phyloP scores from a whole-genome alignment of 2,888 invertebrate genomes.

The Laspeyria flexula region DNA sequence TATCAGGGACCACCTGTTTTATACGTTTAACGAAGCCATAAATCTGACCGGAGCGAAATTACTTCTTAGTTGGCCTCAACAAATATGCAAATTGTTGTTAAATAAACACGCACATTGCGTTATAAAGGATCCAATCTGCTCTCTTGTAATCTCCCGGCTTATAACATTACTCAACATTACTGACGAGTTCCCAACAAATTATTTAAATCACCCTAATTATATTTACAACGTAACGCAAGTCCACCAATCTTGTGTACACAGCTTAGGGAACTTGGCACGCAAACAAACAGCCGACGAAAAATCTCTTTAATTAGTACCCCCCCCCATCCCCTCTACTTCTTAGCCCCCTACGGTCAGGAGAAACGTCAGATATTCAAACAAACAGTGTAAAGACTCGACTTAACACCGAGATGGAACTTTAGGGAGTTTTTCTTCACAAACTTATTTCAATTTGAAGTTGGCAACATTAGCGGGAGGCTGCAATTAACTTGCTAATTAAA shows the following conservation, averaged over 20 bases:
- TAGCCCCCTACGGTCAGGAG: slow-evolving; percentile 13
- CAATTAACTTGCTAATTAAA: slow-evolving; percentile 47
- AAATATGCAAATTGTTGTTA: slow-evolving; percentile 1
- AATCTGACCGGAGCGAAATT: slow-evolving; percentile 4
- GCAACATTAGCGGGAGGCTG: slow-evolving; percentile 36
- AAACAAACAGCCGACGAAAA: slow-evolving; percentile 38
- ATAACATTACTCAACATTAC: slow-evolving; percentile 20
- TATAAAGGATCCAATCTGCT: slow-evolving; percentile 2
- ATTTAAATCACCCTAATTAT: slow-evolving; percentile 33
- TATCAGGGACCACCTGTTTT: slow-evolving; percentile 33
- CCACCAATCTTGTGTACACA: slow-evolving; percentile 38
- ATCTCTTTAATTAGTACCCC: slow-evolving; percentile 44
- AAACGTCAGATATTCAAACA: slow-evolving; percentile 44
- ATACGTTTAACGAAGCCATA: slow-evolving; percentile 20
- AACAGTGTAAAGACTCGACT: slow-evolving; percentile 37
- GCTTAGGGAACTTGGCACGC: slow-evolving; percentile 20
- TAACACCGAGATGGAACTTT: slow-evolving; percentile 38
- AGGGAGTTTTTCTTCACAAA: slow-evolving; percentile 39
- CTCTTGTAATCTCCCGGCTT: not conserved
- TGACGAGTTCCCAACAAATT: slow-evolving; percentile 18
- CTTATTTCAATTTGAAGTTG: slow-evolving; percentile 47
- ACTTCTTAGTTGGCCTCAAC: not conserved
- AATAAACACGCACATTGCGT: not conserved
- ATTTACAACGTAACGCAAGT: slow-evolving; percentile 30
- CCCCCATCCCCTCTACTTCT: not conserved